Evolutionary conservation across 2,113 vertebrate species (phyloP), one percentile per base, ranked within the genome.

Genomic region (Crypturellus undulatus): DNA sequence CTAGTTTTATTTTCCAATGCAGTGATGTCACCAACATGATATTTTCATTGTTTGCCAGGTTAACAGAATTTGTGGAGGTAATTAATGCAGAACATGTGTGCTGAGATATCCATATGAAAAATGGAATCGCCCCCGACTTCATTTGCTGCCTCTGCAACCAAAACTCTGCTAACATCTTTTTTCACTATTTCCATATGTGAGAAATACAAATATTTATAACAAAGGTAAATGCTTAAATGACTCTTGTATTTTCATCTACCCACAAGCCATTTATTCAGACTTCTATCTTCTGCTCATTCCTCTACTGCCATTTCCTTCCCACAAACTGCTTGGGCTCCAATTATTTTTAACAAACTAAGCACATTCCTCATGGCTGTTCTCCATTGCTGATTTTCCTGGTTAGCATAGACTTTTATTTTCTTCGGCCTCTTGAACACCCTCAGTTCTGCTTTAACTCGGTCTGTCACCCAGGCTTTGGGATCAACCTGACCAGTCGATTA

Each of bases 31-130:
- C 90, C 97, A 96, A 97, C 90, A 97, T 93, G 92, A 96, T 98
- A 97, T 97, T 98, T 97, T 97, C 97, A 95, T 93, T 98, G 95
- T 98, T 98, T 97, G 95, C 97, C 97, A 97, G 97, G 97, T 97
- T 98, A 97, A 96, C 89, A 96, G 96, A 98, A 98, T 98, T 98
- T 98, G 98, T 97, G 96, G 97, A 96, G 84, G 96, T 97, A 98
- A 98, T 98, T 98, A 98, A 98, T 97, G 96, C 63, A 96, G 95
- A 98, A 97, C 98, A 98, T 93, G 96, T 98, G 98, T 97, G 98
- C 94, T 56, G 93, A 96, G 94, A 96, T 97, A 95, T 93, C 95
- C 72, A 3, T 60, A 91, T 93, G 93, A 98, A 97, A 97, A 97
- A 95, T 95, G 92, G 93, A 96, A 97, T 92, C 96, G 96, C 92